phyloP scores from a whole-genome alignment of 2,797 vertebrate species.

The Neosalanx taihuensis region DNA sequence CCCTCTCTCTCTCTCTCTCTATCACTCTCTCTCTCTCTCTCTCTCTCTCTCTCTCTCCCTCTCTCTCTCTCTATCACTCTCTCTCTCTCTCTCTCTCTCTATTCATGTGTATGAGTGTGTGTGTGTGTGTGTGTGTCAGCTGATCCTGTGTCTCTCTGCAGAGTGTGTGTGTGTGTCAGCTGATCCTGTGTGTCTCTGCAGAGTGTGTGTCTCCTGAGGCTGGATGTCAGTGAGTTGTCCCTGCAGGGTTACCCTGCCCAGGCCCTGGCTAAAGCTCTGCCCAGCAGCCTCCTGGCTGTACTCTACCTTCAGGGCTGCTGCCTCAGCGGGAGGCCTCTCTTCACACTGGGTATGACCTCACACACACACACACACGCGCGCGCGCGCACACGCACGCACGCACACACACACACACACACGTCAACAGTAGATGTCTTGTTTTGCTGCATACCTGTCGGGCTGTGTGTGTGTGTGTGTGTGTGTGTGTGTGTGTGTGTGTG shows the following conservation, averaged over 20 bases:
- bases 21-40: background rate
- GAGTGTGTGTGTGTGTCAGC: conserved; percentile 3
- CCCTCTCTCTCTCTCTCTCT: background rate
- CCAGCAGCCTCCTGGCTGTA: conserved; percentile 66
- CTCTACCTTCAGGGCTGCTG: conserved; percentile 69
- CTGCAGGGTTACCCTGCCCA: conserved; percentile 63
- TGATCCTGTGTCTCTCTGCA: background rate
- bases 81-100: conserved; percentile 1
- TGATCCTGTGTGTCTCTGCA: conserved; percentile 29
- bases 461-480: background rate
- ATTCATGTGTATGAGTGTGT: conserved; percentile 20
- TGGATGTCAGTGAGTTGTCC: conserved; percentile 69
- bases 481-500: conserved; percentile 4
- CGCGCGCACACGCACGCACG: conserved; percentile 13
- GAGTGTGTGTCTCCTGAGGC: conserved; percentile 71
- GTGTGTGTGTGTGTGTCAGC: conserved; percentile 2
- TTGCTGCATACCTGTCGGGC: too few relatives aligned
- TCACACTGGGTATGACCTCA: conserved; percentile 66
- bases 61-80: conserved; percentile 21
- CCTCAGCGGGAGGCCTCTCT: conserved; percentile 73
- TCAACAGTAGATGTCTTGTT: too few relatives aligned
- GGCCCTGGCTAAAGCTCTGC: conserved; percentile 70
- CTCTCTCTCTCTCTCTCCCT: background rate
- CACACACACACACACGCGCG: conserved; percentile 11
- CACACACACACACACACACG: background rate